These are phyloP conservation scores for Maniola jurtina DNA, from an alignment of 1,140 invertebrate species.

Conservation along the genomic window DNA sequence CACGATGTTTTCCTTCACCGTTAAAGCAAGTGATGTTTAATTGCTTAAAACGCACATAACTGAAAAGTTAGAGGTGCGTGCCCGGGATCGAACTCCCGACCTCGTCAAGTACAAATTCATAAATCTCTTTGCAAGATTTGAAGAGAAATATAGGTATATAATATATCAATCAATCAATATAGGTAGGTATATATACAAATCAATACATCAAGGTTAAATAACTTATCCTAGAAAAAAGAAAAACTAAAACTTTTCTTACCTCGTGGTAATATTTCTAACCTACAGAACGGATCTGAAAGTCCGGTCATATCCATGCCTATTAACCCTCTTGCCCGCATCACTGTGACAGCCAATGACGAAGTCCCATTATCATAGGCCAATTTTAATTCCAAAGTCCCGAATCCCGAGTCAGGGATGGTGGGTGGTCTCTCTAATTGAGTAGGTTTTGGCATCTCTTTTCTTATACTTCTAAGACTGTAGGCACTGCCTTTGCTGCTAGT, in stretches of 20 bases:
- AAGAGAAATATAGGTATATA: no score
- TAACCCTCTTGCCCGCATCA: constrained; percentile 86
- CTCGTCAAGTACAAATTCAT: no score
- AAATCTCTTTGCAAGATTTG: no score
- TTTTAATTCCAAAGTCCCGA: constrained; percentile 87
- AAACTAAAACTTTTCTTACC: constrained; percentile 58
- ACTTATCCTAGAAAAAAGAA: background rate
- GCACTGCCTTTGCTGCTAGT: constrained; percentile 72
- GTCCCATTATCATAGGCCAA: constrained; percentile 87
- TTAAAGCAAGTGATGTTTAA: no score
- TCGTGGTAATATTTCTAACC: constrained; percentile 90
- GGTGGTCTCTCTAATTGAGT: constrained; percentile 54
- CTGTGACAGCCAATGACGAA: constrained; percentile 88
- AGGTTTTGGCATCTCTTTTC: constrained; percentile 58
- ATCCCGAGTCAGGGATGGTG: constrained; percentile 67
- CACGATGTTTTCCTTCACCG: no score
- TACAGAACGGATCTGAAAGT: constrained; percentile 94
- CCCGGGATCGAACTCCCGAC: no score
- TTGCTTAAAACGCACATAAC: no score
- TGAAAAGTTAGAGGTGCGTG: no score
- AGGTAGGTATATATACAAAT: no score
- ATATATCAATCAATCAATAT: no score
- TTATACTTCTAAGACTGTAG: constrained; percentile 60
- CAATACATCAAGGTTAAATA: no score
- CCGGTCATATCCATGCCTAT: constrained; percentile 94